Base-by-base conservation (phyloP, 2,113 vertebrate species). In the Nothocercus nigrocapillus region DNA sequence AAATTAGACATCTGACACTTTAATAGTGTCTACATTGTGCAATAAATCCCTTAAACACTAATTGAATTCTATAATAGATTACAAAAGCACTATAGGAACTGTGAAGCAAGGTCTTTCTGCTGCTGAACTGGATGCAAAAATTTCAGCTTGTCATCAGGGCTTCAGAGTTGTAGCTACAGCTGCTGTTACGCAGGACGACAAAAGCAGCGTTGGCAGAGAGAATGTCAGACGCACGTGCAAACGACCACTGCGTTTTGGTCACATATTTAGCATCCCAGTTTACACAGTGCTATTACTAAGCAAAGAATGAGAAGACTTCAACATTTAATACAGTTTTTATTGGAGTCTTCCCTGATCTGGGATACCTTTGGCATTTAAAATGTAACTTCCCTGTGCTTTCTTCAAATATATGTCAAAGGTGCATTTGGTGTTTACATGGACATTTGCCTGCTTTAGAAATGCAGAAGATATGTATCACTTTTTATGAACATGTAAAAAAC, bases 61-160 rank as follows among this genome's bases (percentile, higher is more conserved):
- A 62, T 88, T 51, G 54, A 92, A 74, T 49, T 77, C 89, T 94
- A 25, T 74, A 85, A 30, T 30, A 47, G 74, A 47, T 89, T 96
- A 82, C 86, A 73, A 88, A 91, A 93, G 27, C 93, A 45, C 89
- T 95, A 94, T 12, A 91, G 88, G 80, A 83, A 49, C 77, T 88
- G 87, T 64, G 73, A 88, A 89, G 90, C 67, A 54, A 81, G 70
- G 81, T 82, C 86, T 86, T 74, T 24, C 45, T 87, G 30, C 80
- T 93, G 66, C 78, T 95, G 74, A 92, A 67, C 75, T 91, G 83
- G 89, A 89, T 92, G 62, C 84, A 95, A 94, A 85, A 90, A 56
- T 86, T 85, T 85, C 69, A 56, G 68, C 80, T 89, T 96, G 93
- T 94, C 91, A 42, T 78, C 66, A 66, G 74, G 90, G 78, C 82